These are phyloP conservation scores for Hyaena hyaena DNA, from an alignment of 2,113 vertebrate genomes.

Conservation along the genomic window DNA sequence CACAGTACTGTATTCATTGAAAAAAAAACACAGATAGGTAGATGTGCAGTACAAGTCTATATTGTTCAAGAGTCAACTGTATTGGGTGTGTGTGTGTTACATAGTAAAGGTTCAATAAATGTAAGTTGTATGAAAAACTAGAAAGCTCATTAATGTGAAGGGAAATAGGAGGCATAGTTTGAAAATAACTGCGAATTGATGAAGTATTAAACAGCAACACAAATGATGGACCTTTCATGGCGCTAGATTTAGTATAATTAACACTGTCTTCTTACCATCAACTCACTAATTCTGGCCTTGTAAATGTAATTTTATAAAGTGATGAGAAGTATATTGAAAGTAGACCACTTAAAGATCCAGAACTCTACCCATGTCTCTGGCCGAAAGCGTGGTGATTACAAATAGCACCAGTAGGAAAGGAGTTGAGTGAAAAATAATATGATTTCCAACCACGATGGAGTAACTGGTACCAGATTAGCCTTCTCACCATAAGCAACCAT, in stretches of 20 bases:
- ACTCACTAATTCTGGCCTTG: not conserved
- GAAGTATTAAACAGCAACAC: not conserved
- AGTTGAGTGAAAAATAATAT: not conserved
- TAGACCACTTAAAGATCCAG: not conserved
- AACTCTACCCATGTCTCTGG: not conserved
- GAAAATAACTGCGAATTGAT: constrained; percentile 5
- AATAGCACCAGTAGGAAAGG: not conserved
- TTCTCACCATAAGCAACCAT: not conserved
- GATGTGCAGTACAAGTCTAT: not conserved
- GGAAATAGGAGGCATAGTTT: not conserved
- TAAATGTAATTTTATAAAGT: constrained; percentile 35
- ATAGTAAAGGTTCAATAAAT: constrained; percentile 4
- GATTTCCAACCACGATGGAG: not conserved
- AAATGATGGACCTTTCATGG: not conserved
- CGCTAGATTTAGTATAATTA: constrained; percentile 15
- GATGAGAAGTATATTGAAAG: constrained; percentile 3
- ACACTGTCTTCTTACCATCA: not conserved
- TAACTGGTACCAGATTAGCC: not conserved
- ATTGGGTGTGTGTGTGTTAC: not conserved
- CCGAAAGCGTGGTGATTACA: not conserved
- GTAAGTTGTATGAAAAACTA: constrained; percentile 36
- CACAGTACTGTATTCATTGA: not conserved
- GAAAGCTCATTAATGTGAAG: not conserved
- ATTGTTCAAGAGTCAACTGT: not conserved
- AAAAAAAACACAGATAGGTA: not conserved